Conservation (phyloP, 2,888 invertebrate genomes). For the Acanthoscelides obtectus region DNA sequence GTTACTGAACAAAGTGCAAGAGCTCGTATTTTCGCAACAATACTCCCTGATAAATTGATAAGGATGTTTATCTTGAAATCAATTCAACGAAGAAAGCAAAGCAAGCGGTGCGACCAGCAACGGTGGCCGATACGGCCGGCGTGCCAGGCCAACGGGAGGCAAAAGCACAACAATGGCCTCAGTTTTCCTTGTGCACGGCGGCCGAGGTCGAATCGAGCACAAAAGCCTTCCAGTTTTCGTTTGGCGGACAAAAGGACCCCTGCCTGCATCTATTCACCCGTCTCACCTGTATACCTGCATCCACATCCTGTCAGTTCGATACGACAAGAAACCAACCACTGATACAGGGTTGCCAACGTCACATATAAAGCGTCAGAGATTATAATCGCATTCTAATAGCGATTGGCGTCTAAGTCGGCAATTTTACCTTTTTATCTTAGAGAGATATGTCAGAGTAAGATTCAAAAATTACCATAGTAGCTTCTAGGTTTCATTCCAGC, state of each 20-base stretch:
- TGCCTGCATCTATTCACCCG: slow-evolving; percentile 38
- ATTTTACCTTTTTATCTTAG: no score
- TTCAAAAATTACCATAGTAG: no score
- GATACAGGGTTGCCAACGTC: background rate
- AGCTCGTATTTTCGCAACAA: background rate
- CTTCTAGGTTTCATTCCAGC: no score
- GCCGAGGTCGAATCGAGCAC: slow-evolving; percentile 4
- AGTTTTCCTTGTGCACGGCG: background rate
- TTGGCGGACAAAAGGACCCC: slow-evolving; percentile 39
- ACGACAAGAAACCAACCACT: background rate
- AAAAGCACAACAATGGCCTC: background rate
- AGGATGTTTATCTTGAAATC: background rate
- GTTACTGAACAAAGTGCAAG: background rate
- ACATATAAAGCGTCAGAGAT: background rate
- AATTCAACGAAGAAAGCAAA: background rate
- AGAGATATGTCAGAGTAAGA: no score
- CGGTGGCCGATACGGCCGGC: background rate
- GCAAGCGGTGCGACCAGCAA: background rate
- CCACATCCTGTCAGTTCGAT: slow-evolving; percentile 39
- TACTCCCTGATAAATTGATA: background rate
- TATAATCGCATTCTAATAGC: background rate
- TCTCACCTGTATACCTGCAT: slow-evolving; percentile 48
- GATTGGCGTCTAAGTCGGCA: background rate
- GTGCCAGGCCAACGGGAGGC: background rate
- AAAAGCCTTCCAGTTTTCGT: slow-evolving; percentile 37